Conservation (phyloP, 2,113 vertebrate genomes). For the Protobothrops flavoviridis region DNA sequence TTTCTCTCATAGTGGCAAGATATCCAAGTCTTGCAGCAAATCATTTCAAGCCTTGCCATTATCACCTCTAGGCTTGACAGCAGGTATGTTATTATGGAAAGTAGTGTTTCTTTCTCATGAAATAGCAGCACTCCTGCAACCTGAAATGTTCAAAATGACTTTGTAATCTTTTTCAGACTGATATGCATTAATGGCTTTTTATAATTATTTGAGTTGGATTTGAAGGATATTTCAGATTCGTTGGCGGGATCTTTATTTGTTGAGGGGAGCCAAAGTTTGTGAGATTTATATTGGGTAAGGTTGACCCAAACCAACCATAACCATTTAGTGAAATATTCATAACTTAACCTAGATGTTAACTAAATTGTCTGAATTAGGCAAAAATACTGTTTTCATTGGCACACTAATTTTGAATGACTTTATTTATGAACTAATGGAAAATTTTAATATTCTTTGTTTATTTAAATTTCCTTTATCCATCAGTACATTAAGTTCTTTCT, state of each 20-base stretch:
- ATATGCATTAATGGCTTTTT: background rate
- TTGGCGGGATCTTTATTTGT: background rate
- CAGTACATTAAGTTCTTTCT: background rate
- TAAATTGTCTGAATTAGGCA: background rate
- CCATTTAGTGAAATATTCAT: background rate
- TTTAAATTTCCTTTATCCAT: background rate
- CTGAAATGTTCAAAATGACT: background rate
- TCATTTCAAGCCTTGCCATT: background rate
- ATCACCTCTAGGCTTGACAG: background rate
- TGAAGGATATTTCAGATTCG: background rate
- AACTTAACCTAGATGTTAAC: background rate
- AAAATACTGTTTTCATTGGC: background rate
- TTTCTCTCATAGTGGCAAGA: background rate
- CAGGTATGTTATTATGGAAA: background rate
- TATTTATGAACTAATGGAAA: background rate
- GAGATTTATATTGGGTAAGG: background rate
- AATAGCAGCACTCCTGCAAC: background rate
- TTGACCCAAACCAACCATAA: background rate
- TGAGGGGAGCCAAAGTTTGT: background rate
- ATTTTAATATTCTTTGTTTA: background rate
- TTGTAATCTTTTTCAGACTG: background rate
- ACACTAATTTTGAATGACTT: background rate
- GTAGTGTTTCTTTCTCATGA: background rate
- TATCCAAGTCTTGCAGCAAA: background rate
- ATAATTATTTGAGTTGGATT: background rate